Percentiles rank a stretch among this genome's conserved stretches.
phyloP scores from a whole-genome alignment of 2,888 invertebrate species.

The Leptura quadrifasciata region DNA sequence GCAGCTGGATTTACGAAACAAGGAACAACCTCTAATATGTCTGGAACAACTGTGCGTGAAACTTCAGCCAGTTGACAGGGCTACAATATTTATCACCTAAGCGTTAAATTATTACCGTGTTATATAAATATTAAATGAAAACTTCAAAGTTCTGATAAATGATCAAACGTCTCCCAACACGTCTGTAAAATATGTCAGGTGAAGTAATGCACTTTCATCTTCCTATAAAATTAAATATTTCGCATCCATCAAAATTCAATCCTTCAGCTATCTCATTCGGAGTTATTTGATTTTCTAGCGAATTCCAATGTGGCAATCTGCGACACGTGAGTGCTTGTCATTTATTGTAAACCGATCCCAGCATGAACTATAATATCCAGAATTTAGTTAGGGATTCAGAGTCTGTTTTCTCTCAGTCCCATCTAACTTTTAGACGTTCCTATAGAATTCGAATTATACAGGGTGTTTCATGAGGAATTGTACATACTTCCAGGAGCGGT shows the following conservation, averaged over 20 bases:
- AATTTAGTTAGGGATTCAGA: no score
- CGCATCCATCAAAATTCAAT: background rate
- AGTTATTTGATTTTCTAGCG: no score
- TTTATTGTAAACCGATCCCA: no score
- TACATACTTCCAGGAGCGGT: no score
- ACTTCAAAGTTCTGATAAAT: conserved; percentile 6
- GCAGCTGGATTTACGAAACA: background rate
- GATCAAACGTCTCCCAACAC: background rate
- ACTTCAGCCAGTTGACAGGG: conserved; percentile 4
- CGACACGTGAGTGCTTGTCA: no score
- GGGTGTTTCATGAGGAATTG: no score
- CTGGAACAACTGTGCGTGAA: background rate
- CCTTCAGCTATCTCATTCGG: no score
- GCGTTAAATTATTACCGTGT: conserved; percentile 1
- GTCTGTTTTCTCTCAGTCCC: no score
- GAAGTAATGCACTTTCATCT: background rate
- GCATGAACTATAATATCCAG: no score
- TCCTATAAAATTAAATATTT: conserved; percentile 4
- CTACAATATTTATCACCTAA: conserved; percentile 7
- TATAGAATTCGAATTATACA: no score
- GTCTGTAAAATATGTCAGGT: conserved; percentile 1
- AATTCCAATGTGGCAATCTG: no score
- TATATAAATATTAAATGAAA: conserved; percentile 4
- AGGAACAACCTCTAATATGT: background rate
- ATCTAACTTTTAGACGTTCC: no score